Conservation (phyloP, 2,113 vertebrate genomes). For the Elanus axillaris region DNA sequence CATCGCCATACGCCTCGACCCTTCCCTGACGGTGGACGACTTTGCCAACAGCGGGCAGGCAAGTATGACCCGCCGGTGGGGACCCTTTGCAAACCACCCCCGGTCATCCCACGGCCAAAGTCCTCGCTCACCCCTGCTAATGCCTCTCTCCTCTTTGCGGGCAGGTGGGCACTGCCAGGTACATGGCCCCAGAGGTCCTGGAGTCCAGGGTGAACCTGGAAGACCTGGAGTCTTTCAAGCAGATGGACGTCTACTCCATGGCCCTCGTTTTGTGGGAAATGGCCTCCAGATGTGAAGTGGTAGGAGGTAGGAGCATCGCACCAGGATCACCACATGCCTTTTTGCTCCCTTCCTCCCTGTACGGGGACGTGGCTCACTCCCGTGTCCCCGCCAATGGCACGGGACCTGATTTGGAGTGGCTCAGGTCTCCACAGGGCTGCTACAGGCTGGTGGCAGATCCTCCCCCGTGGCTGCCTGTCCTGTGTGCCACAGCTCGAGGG, state of each 20-base stretch:
- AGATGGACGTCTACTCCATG: slow-evolving; percentile 93
- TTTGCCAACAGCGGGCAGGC: slow-evolving; percentile 90
- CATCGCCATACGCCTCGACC: slow-evolving; percentile 82
- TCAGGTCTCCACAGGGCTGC: neutral
- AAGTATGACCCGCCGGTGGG: neutral
- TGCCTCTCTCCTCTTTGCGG: neutral
- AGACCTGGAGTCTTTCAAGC: slow-evolving; percentile 90
- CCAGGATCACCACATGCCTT: rapidly evolving
- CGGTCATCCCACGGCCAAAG: rapidly evolving
- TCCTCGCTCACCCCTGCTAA: neutral
- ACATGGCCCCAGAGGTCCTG: slow-evolving; percentile 92
- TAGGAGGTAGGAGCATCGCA: slow-evolving; percentile 73
- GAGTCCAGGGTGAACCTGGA: slow-evolving; percentile 91
- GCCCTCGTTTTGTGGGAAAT: slow-evolving; percentile 90
- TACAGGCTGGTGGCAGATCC: neutral
- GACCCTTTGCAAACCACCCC: neutral
- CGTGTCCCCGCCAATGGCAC: rapidly evolving
- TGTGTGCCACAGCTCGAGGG: rapidly evolving
- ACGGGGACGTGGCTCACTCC: rapidly evolving
- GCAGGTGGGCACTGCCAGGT: slow-evolving; percentile 89
- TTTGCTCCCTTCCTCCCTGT: neutral
- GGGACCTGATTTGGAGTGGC: neutral
- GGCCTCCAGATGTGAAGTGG: slow-evolving; percentile 82
- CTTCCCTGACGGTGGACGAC: slow-evolving; percentile 82
- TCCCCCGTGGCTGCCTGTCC: neutral